Evolutionary conservation across 2,797 vertebrate species (phyloP).

Genomic region (Lithobates pipiens): DNA sequence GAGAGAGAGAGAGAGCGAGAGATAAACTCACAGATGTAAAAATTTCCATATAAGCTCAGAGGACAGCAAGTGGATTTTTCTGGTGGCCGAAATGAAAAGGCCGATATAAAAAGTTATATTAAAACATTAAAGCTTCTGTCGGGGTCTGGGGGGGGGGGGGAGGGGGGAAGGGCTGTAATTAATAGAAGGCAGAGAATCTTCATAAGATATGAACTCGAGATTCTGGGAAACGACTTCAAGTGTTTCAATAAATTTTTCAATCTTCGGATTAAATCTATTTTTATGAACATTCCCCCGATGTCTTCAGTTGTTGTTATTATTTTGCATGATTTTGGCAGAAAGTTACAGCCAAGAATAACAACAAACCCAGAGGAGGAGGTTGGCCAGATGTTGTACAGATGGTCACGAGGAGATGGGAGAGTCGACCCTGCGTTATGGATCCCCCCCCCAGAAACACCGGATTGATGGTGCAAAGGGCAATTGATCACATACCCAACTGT

Average conservation of each 20-base stretch:
- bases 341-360: not conserved
- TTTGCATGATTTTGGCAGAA: slow-evolving; percentile 6
- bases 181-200: not conserved
- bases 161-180: slow-evolving; percentile 4
- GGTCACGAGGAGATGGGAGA: not conserved
- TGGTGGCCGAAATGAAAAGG: not conserved
- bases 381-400: slow-evolving; percentile 30
- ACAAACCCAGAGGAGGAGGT: not conserved
- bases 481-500: too few species aligned
- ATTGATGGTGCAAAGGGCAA: too few species aligned
- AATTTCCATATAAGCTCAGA: not conserved
- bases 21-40: not conserved
- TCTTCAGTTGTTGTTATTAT: not conserved
- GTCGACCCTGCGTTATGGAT: not conserved
- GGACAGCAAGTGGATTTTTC: not conserved
- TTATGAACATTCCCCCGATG: not conserved
- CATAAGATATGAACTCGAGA: slow-evolving; percentile 6
- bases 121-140: not conserved
- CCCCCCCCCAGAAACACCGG: too few species aligned
- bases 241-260: slow-evolving; percentile 7
- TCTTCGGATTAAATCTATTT: slow-evolving; percentile 23
- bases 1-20: not conserved
- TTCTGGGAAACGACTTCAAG: slow-evolving; percentile 11
- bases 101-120: not conserved
- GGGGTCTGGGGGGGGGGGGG: not conserved